Base-by-base conservation (phyloP, 1,140 invertebrate species). In the Battus philenor region DNA sequence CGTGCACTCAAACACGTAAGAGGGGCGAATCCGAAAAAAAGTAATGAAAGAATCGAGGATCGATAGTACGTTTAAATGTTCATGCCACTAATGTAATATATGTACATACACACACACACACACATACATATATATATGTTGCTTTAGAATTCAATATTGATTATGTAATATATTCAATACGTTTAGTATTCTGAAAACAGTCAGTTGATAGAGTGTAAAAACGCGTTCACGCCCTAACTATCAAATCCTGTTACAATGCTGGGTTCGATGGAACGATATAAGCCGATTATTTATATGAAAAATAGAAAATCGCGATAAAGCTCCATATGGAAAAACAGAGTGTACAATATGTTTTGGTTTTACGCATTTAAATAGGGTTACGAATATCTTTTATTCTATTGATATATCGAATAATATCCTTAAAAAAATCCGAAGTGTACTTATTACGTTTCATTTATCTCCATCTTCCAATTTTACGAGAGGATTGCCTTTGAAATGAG, bases 211-310 rank as follows among this genome's bases (percentile, higher is more conserved):
- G 70, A 58, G 59, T 72, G 72, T 74, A 66, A 63, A 59, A 70
- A 70, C 64, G 68, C 46, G 68, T 70, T 72, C 63, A 63, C 72
- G 65, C 67, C 59, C 70, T 71, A 69, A 68, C 58, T 78, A 68
- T 50, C 65, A 78, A 68, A 81, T 76, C 74, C 67, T 72, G 59
- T 81, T 74, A 76, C 70, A 76, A 72, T 68, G 55, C 59, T 63
- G 64, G 59, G 61, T 55, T 68, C 67, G 68, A 78, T 81, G 70
- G 68, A 54, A 64, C 70, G 59, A 56, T 68, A 66, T 76, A 75
- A 78, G 68, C 72, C 58, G 68, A 75, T 74, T 70, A 70, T 75
- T 81, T 71, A 67, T 54, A 65, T 58, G 59, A 54, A 63, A 62
- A 58, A 65, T 54, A 52, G 43, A 56, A 61, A 62, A 61, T 64